Conservation (phyloP, 2,113 vertebrate genomes). For the Calidris pugnax region DNA sequence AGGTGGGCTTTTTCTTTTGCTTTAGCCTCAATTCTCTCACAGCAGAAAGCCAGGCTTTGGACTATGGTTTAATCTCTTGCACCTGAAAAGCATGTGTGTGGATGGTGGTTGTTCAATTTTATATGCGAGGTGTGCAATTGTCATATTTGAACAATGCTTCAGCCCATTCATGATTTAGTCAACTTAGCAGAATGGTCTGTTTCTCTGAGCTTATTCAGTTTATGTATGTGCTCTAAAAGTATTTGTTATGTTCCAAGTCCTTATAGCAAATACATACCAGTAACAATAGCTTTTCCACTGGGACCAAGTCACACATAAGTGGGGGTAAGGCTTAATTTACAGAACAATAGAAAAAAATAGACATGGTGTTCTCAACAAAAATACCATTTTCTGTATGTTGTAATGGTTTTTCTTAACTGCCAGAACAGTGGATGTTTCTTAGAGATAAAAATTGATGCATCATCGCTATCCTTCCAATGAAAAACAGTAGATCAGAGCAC, state of each 20-base stretch:
- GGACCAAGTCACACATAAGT: background rate
- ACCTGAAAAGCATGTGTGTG: background rate
- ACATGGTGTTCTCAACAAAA: background rate
- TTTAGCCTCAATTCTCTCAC: background rate
- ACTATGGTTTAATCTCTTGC: background rate
- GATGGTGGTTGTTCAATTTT: background rate
- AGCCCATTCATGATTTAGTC: background rate
- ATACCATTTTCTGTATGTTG: background rate
- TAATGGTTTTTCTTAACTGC: background rate
- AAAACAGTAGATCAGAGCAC: background rate
- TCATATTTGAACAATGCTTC: background rate
- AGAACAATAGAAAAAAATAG: background rate
- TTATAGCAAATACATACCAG: background rate
- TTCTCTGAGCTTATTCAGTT: background rate
- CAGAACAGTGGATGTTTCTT: background rate
- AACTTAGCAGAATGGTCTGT: background rate
- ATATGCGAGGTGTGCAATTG: background rate
- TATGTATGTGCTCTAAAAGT: background rate
- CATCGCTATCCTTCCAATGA: background rate
- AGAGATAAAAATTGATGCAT: background rate
- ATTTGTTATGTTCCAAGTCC: background rate
- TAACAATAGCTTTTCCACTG: background rate
- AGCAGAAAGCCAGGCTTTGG: background rate
- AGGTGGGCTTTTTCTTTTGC: background rate
- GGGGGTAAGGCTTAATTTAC: background rate